Percentiles rank a stretch among this genome's conserved stretches.
Conservation (phyloP, 2,113 vertebrate genomes). For the Eulacestoma nigropectus region DNA sequence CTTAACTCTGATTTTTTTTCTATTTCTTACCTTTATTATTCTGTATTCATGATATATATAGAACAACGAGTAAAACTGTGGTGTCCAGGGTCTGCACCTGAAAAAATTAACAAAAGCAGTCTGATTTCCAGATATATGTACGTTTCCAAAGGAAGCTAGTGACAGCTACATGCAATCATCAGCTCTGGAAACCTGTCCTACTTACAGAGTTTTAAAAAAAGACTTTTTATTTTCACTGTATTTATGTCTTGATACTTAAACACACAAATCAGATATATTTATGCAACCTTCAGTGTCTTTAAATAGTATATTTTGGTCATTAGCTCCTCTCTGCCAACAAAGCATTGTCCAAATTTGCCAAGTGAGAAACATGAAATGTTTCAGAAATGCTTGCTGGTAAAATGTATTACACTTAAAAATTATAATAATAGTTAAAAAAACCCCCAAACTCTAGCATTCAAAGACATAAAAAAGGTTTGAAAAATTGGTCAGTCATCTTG, state of each 20-base stretch:
- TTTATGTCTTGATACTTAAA: neutral
- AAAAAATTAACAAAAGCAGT: neutral
- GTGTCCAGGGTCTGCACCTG: neutral
- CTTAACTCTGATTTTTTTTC: neutral
- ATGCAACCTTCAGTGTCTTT: neutral
- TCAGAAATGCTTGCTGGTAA: neutral
- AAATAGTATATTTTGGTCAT: neutral
- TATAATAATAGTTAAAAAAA: neutral
- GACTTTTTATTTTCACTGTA: neutral
- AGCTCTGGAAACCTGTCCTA: neutral
- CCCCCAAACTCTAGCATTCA: accelerated
- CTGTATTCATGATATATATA: neutral
- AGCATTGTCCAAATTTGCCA: neutral
- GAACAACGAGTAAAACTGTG: neutral
- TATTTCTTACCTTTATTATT: neutral
- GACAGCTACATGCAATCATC: neutral
- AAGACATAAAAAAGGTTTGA: neutral
- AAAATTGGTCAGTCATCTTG: neutral
- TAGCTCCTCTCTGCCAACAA: neutral
- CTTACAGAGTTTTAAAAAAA: neutral
- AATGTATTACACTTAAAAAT: neutral
- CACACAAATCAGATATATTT: neutral
- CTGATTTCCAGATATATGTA: neutral
- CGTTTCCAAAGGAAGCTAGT: neutral
- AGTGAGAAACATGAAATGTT: neutral